Percentiles rank a stretch among this genome's conserved stretches.
phyloP scores from a whole-genome alignment of 2,888 invertebrate genomes.

The Pherbina coryleti region DNA sequence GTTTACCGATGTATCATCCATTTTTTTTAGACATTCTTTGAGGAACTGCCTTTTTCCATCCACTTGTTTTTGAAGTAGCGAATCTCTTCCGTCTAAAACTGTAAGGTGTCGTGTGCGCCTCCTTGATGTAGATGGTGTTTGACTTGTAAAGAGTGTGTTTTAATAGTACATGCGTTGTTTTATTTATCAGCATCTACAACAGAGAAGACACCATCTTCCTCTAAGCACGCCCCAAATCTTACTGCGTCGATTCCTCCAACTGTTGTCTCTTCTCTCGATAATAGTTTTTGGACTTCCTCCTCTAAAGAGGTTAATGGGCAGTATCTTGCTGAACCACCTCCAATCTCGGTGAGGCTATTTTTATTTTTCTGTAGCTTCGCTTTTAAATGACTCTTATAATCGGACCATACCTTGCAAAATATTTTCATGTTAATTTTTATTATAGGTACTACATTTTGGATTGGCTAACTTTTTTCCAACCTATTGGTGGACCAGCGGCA shows the following conservation, averaged over 20 bases:
- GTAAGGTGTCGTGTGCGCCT: neutral
- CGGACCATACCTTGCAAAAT: too few species aligned
- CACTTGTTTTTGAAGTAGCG: neutral
- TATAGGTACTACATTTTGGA: too few species aligned
- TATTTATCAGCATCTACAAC: too few species aligned
- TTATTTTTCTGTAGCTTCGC: too few species aligned
- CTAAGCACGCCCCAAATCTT: constrained; percentile 4
- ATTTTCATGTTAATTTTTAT: too few species aligned
- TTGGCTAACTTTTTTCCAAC: too few species aligned
- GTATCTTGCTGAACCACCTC: constrained; percentile 7
- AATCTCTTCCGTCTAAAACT: neutral
- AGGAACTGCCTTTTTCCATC: constrained; percentile 3
- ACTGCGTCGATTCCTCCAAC: constrained; percentile 2
- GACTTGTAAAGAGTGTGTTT: too few species aligned
- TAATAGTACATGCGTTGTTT: too few species aligned
- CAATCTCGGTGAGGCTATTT: too few species aligned
- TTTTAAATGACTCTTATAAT: too few species aligned
- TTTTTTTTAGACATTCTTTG: constrained; percentile 5
- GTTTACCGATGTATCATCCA: constrained; percentile 8
- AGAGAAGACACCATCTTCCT: neutral
- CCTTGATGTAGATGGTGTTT: neutral
- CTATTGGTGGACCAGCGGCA: too few species aligned
- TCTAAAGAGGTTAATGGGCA: constrained; percentile 18
- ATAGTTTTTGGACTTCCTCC: constrained; percentile 23
- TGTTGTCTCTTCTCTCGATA: constrained; percentile 18